A percentile compares a stretch with the other conserved stretches of the same genome.
phyloP scores from a whole-genome alignment of 2,888 invertebrate species.

The Ceramica pisi region DNA sequence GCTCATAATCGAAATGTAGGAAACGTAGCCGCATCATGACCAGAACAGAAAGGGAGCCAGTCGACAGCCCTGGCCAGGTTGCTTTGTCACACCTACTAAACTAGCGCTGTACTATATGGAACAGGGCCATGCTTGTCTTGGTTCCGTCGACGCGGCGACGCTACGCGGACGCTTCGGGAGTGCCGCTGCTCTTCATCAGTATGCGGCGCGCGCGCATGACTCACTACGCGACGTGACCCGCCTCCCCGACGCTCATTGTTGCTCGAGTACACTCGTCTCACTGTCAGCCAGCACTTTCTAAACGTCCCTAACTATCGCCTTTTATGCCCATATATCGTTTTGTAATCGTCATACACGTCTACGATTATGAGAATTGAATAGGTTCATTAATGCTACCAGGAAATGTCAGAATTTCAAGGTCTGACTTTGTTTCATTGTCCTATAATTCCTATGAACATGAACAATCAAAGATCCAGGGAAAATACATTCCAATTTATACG shows the following conservation, averaged over 20 bases:
- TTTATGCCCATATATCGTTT: slow-evolving; percentile 71
- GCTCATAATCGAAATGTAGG: slow-evolving; percentile 30
- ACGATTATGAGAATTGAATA: slow-evolving; percentile 61
- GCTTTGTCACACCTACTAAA: slow-evolving; percentile 50
- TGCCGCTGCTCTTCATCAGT: slow-evolving; percentile 78
- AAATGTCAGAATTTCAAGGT: slow-evolving; percentile 25
- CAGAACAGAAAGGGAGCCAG: slow-evolving; percentile 34
- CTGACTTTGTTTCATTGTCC: slow-evolving; percentile 14
- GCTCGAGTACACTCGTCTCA: slow-evolving; percentile 71
- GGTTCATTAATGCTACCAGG: slow-evolving; percentile 58
- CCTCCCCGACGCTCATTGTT: slow-evolving; percentile 76
- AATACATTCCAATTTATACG: slow-evolving; percentile 2
- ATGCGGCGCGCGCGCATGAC: slow-evolving; percentile 80
- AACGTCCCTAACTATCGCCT: slow-evolving; percentile 73
- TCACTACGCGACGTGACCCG: slow-evolving; percentile 83
- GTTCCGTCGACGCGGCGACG: slow-evolving; percentile 58
- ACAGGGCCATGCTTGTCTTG: slow-evolving; percentile 62
- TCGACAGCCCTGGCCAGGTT: slow-evolving; percentile 54
- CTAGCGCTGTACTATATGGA: slow-evolving; percentile 59
- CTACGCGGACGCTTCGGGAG: slow-evolving; percentile 64
- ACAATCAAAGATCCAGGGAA: background rate
- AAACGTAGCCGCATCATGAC: slow-evolving; percentile 23
- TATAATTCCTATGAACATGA: slow-evolving; percentile 5
- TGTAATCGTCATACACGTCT: slow-evolving; percentile 68
- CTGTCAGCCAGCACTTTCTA: slow-evolving; percentile 76